These are phyloP conservation scores for Scaptomyza tumidula DNA, from an alignment of 2,888 invertebrate species.

Conservation along the genomic window DNA sequence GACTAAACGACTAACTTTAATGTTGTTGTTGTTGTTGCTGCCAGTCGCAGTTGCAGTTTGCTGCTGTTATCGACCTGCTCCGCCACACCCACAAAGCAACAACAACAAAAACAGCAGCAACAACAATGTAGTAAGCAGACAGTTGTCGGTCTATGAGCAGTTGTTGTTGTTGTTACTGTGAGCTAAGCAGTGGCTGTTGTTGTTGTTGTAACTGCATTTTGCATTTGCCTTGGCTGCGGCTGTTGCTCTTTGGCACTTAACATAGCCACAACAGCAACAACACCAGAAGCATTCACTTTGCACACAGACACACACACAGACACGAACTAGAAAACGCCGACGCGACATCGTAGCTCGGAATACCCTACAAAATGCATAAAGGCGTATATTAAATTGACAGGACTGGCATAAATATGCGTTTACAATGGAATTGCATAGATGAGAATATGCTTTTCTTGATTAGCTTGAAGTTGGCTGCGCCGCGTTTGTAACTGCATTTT, in stretches of 20 bases:
- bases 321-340: constrained; percentile 19
- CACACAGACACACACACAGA: constrained; percentile 21
- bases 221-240: constrained; percentile 79
- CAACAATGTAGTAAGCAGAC: constrained; percentile 17
- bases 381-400: neutral
- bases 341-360: constrained; percentile 28
- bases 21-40: constrained; percentile 13
- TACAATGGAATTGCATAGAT: no score
- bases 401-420: neutral
- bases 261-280: constrained; percentile 39
- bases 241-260: constrained; percentile 80
- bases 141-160: constrained; percentile 16
- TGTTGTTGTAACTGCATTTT: constrained; percentile 50
- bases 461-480: neutral
- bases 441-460: neutral
- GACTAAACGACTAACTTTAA: constrained; percentile 42
- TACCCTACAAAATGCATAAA: constrained; percentile 32
- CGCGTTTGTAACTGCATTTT: neutral
- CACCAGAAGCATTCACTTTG: constrained; percentile 55
- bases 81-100: constrained; percentile 57
- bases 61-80: constrained; percentile 59
- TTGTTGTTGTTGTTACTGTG: constrained; percentile 4
- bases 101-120: constrained; percentile 30
- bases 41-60: constrained; percentile 17
- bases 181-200: constrained; percentile 22